phyloP scores from a whole-genome alignment of 2,888 invertebrate species.

The Andrena praecox region DNA sequence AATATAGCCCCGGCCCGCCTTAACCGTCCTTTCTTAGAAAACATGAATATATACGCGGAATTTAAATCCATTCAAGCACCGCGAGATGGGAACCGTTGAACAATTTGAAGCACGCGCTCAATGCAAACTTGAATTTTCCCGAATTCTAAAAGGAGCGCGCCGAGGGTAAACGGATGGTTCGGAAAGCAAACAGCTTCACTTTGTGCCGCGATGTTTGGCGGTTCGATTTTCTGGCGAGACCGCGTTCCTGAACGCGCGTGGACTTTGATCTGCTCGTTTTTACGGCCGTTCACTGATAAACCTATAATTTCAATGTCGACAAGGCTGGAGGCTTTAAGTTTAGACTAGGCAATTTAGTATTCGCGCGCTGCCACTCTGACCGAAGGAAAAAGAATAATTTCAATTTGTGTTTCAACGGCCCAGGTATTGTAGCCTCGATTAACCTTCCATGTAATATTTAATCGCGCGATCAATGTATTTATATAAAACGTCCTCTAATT shows the following conservation, averaged over 20 bases:
- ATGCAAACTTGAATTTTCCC: neutral
- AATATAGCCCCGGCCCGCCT: neutral
- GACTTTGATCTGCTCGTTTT: slow-evolving; percentile 37
- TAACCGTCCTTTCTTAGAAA: neutral
- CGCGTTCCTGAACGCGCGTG: neutral
- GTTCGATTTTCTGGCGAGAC: slow-evolving; percentile 14
- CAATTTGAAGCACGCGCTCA: neutral
- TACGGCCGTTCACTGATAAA: slow-evolving; percentile 6
- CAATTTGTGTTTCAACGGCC: no score
- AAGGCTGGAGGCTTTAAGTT: no score
- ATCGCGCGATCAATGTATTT: no score
- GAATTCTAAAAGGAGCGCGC: slow-evolving; percentile 20
- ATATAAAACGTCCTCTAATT: no score
- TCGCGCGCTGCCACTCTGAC: no score
- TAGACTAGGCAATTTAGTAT: no score
- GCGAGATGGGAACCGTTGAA: neutral
- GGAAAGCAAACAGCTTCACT: slow-evolving; percentile 29
- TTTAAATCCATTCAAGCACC: neutral
- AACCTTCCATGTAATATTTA: no score
- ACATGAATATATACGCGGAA: neutral
- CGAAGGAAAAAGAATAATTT: neutral
- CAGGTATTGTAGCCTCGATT: no score
- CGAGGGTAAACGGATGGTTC: slow-evolving; percentile 10
- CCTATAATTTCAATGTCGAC: neutral
- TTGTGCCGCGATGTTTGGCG: slow-evolving; percentile 19